phyloP scores from a whole-genome alignment of 2,113 vertebrate genomes.

The Symphodus melops region DNA sequence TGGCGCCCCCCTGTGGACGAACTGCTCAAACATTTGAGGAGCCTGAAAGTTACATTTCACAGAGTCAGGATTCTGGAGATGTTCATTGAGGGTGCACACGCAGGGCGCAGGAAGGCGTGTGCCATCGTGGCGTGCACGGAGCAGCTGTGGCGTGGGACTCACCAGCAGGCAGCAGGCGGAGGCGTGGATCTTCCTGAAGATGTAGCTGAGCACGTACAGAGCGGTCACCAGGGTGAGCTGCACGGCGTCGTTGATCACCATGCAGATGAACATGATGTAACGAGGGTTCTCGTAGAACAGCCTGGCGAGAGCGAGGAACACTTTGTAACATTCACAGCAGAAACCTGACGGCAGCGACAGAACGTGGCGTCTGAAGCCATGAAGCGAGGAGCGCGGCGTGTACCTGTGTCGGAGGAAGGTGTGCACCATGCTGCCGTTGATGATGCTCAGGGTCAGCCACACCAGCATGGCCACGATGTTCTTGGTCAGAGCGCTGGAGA shows the following conservation, averaged over 20 bases:
- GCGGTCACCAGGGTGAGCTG: conserved; percentile 82
- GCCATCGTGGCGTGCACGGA: too few species aligned
- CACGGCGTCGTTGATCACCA: conserved; percentile 85
- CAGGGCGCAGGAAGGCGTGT: too few species aligned
- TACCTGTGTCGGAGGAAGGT: conserved; percentile 81
- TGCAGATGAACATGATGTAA: conserved; percentile 85
- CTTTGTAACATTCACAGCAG: too few species aligned
- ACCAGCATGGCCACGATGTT: conserved; percentile 83
- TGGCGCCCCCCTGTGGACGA: too few species aligned
- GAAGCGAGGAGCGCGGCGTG: not conserved
- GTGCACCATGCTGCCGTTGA: conserved; percentile 83
- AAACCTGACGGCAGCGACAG: too few species aligned
- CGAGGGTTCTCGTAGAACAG: conserved; percentile 84
- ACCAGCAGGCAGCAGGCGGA: conserved; percentile 80
- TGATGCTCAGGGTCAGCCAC: conserved; percentile 79
- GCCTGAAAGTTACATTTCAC: too few species aligned
- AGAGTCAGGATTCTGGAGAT: too few species aligned
- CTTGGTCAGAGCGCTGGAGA: conserved; percentile 77
- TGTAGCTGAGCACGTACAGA: conserved; percentile 83
- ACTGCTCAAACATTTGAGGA: too few species aligned
- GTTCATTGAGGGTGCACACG: too few species aligned
- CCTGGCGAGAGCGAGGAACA: conserved; percentile 18
- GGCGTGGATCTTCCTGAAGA: conserved; percentile 79
- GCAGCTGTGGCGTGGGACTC: not conserved
- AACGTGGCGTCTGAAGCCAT: too few species aligned